Percentiles rank a stretch among this genome's conserved stretches.
These are phyloP conservation scores for Etheostoma cragini DNA, from an alignment of 2,113 vertebrate species.

Conservation along the genomic window DNA sequence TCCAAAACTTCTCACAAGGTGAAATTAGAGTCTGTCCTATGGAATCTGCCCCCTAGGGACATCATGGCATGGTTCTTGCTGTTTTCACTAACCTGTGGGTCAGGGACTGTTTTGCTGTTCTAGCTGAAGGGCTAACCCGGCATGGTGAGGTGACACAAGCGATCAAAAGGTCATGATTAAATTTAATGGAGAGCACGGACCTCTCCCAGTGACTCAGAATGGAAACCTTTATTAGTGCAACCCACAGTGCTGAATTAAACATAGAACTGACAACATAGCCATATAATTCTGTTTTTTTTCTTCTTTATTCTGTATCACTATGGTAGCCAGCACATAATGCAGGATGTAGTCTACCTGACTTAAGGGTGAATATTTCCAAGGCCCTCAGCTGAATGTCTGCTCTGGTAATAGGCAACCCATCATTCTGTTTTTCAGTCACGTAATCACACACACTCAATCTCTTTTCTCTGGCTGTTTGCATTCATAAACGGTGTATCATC, in stretches of 20 bases:
- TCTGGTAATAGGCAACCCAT: no score
- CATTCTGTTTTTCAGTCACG: no score
- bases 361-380: no score
- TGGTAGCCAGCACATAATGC: not conserved
- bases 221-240: slow-evolving; percentile 44
- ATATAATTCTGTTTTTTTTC: not conserved
- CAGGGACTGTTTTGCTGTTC: slow-evolving; percentile 48
- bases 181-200: slow-evolving; percentile 62
- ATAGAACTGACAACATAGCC: not conserved
- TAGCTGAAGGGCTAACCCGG: slow-evolving; percentile 43
- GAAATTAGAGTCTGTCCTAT: slow-evolving; percentile 4
- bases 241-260: not conserved
- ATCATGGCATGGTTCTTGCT: slow-evolving; percentile 12
- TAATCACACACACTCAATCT: no score
- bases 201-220: slow-evolving; percentile 37
- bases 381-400: no score
- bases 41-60: slow-evolving; percentile 19
- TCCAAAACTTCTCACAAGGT: slow-evolving; percentile 14
- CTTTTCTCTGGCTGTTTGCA: no score
- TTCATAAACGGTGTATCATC: no score
- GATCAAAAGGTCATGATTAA: slow-evolving; percentile 66
- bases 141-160: slow-evolving; percentile 50
- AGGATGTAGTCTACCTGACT: not conserved
- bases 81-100: slow-evolving; percentile 56
- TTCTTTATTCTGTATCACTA: not conserved